These are phyloP conservation scores for Bufotes viridis DNA, from an alignment of 2,797 vertebrate species.

Conservation along the genomic window DNA sequence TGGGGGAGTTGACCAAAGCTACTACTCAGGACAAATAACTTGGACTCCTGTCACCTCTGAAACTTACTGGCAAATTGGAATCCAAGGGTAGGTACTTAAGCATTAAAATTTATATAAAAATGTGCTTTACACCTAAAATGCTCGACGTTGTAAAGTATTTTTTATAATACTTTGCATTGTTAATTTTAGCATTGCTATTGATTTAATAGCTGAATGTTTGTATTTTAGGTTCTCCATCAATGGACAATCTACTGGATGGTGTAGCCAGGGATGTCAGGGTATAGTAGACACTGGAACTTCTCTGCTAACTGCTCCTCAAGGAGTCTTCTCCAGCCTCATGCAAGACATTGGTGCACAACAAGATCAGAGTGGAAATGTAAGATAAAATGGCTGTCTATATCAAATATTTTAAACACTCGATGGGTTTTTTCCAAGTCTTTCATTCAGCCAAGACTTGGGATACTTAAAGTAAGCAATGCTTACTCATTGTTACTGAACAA, in stretches of 20 bases:
- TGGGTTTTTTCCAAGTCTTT: background rate
- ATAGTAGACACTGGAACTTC: constrained; percentile 64
- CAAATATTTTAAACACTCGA: background rate
- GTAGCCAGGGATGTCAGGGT: constrained; percentile 63
- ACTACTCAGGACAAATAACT: constrained; percentile 61
- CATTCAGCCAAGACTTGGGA: no score
- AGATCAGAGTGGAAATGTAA: constrained; percentile 49
- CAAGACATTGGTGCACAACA: constrained; percentile 51
- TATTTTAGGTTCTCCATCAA: constrained; percentile 54
- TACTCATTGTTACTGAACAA: no score
- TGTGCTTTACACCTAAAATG: background rate
- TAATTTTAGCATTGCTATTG: background rate
- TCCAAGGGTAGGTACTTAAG: constrained; percentile 49
- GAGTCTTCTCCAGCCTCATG: constrained; percentile 57
- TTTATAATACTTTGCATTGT: background rate
- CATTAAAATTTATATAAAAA: background rate
- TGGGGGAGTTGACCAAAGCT: constrained; percentile 56
- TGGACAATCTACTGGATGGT: constrained; percentile 51
- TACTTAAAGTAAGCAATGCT: no score
- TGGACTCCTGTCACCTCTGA: constrained; percentile 63
- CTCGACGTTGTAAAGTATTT: background rate
- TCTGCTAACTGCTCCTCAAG: constrained; percentile 60
- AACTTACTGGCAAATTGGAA: constrained; percentile 63
- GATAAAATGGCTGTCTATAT: background rate
- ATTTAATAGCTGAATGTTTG: background rate